Base-by-base conservation (phyloP, 2,888 invertebrate species). In the Aphidius colemani region DNA sequence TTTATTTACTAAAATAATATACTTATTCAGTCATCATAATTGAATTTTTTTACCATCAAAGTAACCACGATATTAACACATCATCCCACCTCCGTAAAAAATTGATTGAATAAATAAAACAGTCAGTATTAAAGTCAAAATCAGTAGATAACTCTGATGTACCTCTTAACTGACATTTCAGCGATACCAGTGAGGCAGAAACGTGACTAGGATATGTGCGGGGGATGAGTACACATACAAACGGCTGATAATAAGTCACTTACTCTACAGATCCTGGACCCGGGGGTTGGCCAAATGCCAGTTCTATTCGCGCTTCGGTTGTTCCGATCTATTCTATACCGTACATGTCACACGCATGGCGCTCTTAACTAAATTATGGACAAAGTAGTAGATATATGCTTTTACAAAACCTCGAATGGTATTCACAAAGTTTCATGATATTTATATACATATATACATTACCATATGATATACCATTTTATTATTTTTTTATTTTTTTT, bases 341-440 rank as follows among this genome's bases (percentile, higher is more conserved):
- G 75, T 73, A 70, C 79, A 76, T 77, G 81, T 82, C 82, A 81
- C 80, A 80, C 80, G 80, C 81, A 82, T 82, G 81, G 80, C 80
- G 79, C 80, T 79, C 81, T 82, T 81, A 80, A 78, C 80, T 82
- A 80, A 82, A 80, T 82, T 81, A 82, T 81, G 80, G 81, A 81
- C 79, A 80, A 82, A 81, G 82, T 82, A 76, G 77, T 79, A 70
- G 77, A 72, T 75, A 72, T 30, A 30, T 30, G 5, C 30, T 30
- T 30, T 30, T 30, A 30, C 30, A 5, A 30, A 30, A 30, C 3
- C 5, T 77, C 75, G 75, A 75, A 76, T 73, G 73, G 72, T 74
- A 76, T 76, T 76, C 74, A 74, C 73, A 71, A 74, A 78, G 72
- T 78, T 78, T 66, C 46, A 48, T 46, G 50, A 63, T 63, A n/a